Evolutionary conservation across 2,113 vertebrate genomes (phyloP).

Genomic region (Chaetodon trifascialis): DNA sequence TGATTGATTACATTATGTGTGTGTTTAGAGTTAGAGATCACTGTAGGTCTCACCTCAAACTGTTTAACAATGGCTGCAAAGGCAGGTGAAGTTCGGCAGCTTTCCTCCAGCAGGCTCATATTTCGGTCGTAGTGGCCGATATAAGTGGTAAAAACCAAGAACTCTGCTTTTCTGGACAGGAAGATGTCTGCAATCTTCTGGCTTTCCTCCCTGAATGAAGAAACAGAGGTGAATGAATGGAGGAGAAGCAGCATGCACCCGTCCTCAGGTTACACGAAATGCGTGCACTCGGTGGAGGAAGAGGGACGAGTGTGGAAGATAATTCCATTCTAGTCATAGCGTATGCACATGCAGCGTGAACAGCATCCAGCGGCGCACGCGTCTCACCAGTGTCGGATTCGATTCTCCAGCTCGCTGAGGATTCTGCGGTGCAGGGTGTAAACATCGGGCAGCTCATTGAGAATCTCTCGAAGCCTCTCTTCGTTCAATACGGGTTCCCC

Average conservation of each 20-base stretch:
- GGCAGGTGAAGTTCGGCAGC: constrained; percentile 84
- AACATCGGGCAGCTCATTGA: constrained; percentile 90
- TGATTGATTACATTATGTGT: background rate
- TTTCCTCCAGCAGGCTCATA: constrained; percentile 89
- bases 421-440: constrained; percentile 89
- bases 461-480: constrained; percentile 87
- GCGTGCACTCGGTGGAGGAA: background rate
- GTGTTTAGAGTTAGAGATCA: background rate
- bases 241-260: background rate
- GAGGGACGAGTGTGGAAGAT: background rate
- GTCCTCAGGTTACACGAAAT: background rate
- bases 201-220: constrained; percentile 87
- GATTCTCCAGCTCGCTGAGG: constrained; percentile 89
- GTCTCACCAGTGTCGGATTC: constrained; percentile 89
- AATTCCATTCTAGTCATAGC: background rate
- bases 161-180: constrained; percentile 87
- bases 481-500: constrained; percentile 84
- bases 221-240: constrained; percentile 8
- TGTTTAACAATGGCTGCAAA: constrained; percentile 86
- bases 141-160: constrained; percentile 89
- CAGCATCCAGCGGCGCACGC: too few species aligned
- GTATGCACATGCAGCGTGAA: too few species aligned
- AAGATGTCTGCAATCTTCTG: constrained; percentile 93
- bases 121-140: constrained; percentile 92
- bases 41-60: constrained; percentile 89